phyloP scores from a whole-genome alignment of 2,797 vertebrate genomes.

The Bryconaethiops microstoma region DNA sequence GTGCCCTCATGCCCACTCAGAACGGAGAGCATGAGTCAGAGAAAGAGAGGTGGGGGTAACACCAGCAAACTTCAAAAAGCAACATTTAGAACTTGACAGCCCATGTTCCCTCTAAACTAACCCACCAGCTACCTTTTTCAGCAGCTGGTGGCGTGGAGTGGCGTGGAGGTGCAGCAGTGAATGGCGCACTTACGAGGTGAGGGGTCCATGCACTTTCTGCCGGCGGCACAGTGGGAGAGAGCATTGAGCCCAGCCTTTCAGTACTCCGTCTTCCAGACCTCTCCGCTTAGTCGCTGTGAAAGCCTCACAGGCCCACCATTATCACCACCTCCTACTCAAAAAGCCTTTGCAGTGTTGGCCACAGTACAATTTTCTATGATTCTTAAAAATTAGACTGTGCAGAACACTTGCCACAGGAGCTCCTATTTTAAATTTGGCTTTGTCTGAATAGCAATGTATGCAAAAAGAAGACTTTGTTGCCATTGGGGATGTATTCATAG shows the following conservation, averaged over 20 bases:
- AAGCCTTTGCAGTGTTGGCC: slow-evolving; percentile 15
- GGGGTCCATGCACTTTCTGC: slow-evolving; percentile 1
- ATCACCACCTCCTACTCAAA: slow-evolving; percentile 18
- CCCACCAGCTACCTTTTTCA: neutral
- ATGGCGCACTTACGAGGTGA: slow-evolving; percentile 8
- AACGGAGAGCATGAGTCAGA: neutral
- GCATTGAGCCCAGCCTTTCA: neutral
- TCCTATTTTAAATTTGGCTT: slow-evolving; percentile 11
- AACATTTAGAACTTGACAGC: neutral
- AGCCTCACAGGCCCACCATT: slow-evolving; percentile 13
- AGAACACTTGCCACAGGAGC: neutral
- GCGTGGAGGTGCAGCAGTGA: neutral
- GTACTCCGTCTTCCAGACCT: neutral
- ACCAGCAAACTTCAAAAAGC: slow-evolving; percentile 13
- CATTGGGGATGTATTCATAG: slow-evolving; percentile 6
- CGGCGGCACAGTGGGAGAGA: neutral
- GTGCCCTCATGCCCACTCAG: neutral
- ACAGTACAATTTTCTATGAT: neutral
- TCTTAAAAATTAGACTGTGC: neutral
- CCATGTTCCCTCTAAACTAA: neutral
- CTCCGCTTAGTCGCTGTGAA: slow-evolving; percentile 17
- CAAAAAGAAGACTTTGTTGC: neutral
- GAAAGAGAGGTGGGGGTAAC: neutral
- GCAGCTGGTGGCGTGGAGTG: neutral
- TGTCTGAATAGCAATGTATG: neutral